A percentile compares a stretch with the other conserved stretches of the same genome.
phyloP scores from a whole-genome alignment of 1,140 invertebrate genomes.

The Drosophila jambulina region DNA sequence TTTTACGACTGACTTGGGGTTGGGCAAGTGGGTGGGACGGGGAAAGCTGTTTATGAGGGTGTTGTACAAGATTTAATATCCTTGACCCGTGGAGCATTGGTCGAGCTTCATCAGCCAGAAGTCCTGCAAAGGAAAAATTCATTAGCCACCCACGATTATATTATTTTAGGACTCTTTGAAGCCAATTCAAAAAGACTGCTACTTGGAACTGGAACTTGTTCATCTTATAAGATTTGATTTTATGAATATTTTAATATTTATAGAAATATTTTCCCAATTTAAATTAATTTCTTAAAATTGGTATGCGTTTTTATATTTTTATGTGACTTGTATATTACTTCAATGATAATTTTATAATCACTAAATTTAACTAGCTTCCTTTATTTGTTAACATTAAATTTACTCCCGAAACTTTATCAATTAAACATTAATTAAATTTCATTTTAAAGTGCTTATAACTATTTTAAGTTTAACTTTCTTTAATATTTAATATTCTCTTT shows the following conservation, averaged over 20 bases:
- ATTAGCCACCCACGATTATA: slow-evolving; percentile 15
- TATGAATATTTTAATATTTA: not conserved
- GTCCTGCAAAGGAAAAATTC: slow-evolving; percentile 25
- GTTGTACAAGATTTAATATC: slow-evolving; percentile 51
- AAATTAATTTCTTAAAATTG: not conserved
- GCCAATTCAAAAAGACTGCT: not conserved
- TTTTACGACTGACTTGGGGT: slow-evolving; percentile 38
- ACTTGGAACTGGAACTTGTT: not conserved
- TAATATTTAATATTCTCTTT: not conserved
- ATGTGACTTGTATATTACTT: not conserved
- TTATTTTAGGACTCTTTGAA: not conserved
- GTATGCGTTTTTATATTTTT: not conserved
- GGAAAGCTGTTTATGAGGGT: slow-evolving; percentile 42
- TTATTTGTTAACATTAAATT: not conserved
- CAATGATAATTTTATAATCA: no score
- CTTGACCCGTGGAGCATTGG: slow-evolving; percentile 41
- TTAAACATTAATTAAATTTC: not conserved
- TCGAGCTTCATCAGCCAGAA: slow-evolving; percentile 26
- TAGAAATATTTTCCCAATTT: rapidly evolving
- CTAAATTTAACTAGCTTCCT: not conserved
- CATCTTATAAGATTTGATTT: not conserved
- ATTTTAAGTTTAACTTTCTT: no score
- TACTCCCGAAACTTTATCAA: not conserved
- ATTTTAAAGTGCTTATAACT: not conserved
- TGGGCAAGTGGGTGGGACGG: not conserved